Conservation (phyloP, 2,797 vertebrate species). For the Micromesistius poutassou region DNA sequence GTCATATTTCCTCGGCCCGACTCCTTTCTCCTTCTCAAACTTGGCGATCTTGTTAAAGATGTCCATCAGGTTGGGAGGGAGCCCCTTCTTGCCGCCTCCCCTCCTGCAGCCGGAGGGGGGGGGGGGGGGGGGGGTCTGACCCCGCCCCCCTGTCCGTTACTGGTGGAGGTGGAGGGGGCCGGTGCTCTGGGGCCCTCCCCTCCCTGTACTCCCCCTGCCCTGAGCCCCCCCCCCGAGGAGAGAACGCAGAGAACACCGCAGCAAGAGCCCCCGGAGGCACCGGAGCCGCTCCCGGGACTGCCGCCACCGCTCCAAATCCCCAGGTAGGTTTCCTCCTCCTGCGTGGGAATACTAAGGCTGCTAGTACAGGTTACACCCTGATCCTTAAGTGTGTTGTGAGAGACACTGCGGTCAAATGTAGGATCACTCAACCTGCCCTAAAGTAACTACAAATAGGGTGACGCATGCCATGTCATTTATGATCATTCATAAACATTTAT, state of each 20-base stretch:
- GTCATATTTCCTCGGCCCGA: no score
- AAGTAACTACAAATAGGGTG: no score
- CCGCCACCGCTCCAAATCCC: conserved; percentile 94
- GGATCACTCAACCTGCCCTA: no score
- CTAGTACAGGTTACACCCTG: not conserved
- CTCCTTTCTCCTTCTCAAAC: no score
- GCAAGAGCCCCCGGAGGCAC: conserved; percentile 93
- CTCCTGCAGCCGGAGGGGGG: not conserved
- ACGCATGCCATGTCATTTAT: no score
- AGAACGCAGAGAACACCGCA: conserved; percentile 83
- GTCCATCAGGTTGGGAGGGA: conserved; percentile 81
- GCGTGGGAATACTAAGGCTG: not conserved
- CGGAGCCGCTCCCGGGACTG: conserved; percentile 91
- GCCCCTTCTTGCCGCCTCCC: conserved; percentile 40
- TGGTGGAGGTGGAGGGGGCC: conserved; percentile 12
- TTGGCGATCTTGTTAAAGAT: conserved; percentile 90
- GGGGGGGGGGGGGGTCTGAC: not conserved
- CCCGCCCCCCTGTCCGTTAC: conserved; percentile 7
- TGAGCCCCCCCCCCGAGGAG: conserved; percentile 80
- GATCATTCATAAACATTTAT: no score
- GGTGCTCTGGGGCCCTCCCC: not conserved
- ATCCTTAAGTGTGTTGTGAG: not conserved
- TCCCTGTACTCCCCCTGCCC: conserved; percentile 33
- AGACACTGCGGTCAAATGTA: not conserved
- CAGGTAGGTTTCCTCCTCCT: conserved; percentile 70